Evolutionary conservation across 2,888 invertebrate species (phyloP).

Genomic region (Drosophila percnosoma): DNA sequence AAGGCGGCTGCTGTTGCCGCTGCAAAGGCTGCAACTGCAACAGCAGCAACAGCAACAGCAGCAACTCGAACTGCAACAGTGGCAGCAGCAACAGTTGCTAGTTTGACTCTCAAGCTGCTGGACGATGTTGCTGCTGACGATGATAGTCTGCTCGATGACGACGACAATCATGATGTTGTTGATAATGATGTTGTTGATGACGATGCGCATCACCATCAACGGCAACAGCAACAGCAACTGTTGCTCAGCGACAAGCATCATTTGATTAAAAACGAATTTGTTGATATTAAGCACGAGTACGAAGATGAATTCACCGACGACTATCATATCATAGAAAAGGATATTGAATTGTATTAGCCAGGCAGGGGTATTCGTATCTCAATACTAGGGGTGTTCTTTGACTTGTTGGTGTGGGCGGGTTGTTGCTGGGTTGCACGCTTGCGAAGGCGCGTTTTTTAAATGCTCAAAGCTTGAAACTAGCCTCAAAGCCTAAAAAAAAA

Average conservation of each 20-base stretch:
- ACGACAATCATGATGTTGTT: constrained; percentile 44
- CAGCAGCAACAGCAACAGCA: constrained; percentile 6
- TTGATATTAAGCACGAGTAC: constrained; percentile 63
- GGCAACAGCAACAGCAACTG: constrained; percentile 41
- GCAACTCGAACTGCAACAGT: constrained; percentile 2
- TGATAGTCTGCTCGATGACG: constrained; percentile 65
- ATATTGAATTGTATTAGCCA: constrained; percentile 71
- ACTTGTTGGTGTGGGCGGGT: constrained; percentile 1
- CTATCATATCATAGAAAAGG: constrained; percentile 69
- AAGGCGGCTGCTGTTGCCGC: constrained; percentile 52
- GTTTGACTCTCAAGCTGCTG: constrained; percentile 35
- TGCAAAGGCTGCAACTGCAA: constrained; percentile 31
- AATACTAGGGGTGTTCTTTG: background rate
- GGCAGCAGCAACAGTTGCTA: constrained; percentile 15
- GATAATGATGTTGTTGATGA: constrained; percentile 59
- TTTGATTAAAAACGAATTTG: constrained; percentile 63
- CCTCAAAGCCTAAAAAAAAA: background rate
- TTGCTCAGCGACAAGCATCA: constrained; percentile 42
- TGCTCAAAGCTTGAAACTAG: constrained; percentile 20
- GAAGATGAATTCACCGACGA: constrained; percentile 66
- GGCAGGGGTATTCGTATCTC: background rate
- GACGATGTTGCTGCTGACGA: constrained; percentile 71
- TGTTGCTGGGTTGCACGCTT: background rate
- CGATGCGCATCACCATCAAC: constrained; percentile 38
- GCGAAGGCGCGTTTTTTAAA: constrained; percentile 22